Evolutionary conservation across 2,113 vertebrate species (phyloP).

Genomic region (Holacanthus passer): DNA sequence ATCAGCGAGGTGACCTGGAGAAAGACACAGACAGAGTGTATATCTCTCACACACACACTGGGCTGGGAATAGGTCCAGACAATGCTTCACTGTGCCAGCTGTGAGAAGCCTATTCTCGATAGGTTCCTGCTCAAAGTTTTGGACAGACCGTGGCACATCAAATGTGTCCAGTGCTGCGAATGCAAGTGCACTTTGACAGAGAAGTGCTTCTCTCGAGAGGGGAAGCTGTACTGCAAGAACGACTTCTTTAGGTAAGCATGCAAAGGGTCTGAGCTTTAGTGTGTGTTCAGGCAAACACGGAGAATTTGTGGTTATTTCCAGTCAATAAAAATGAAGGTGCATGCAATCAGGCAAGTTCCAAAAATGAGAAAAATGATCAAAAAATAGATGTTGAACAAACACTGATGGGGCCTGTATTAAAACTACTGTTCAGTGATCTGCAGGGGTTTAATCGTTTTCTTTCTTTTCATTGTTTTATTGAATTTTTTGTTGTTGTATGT

Average conservation of each 20-base stretch:
- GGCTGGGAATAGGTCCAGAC: constrained; percentile 83
- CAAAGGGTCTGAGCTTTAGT: background rate
- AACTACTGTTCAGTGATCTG: background rate
- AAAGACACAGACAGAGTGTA: constrained; percentile 13
- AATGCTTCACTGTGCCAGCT: constrained; percentile 97
- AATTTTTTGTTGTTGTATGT: background rate
- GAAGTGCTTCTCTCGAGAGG: constrained; percentile 98
- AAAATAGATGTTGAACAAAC: background rate
- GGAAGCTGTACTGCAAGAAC: constrained; percentile 97
- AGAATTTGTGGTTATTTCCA: background rate
- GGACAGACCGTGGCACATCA: constrained; percentile 98
- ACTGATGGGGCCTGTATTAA: background rate
- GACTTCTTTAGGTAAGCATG: constrained; percentile 97
- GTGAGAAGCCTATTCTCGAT: constrained; percentile 97
- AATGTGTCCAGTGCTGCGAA: constrained; percentile 98
- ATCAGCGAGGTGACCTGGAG: constrained; percentile 47
- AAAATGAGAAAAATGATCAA: background rate
- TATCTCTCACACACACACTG: background rate
- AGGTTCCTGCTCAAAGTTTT: constrained; percentile 97
- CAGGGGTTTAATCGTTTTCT: background rate
- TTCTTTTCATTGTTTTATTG: background rate
- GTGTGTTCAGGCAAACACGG: background rate
- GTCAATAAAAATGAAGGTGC: background rate
- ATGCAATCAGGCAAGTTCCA: background rate
- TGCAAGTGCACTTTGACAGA: constrained; percentile 98